A percentile compares a stretch with the other conserved stretches of the same genome.
Evolutionary conservation across 2,797 vertebrate genomes (phyloP).

Genomic region (Odontamblyopus rebecca): DNA sequence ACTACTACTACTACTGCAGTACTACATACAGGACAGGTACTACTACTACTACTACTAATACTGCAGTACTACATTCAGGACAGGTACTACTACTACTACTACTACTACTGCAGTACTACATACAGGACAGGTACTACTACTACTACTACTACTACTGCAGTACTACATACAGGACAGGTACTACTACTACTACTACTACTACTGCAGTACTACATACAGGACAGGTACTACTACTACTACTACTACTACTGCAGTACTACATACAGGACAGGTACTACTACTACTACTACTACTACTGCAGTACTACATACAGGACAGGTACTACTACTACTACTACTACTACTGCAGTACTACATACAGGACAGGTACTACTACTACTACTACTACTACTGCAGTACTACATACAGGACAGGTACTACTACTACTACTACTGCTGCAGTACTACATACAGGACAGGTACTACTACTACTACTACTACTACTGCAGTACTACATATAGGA

Average conservation of each 20-base stretch:
- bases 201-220: too few relatives aligned
- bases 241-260: conserved; percentile 80
- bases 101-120: conserved; percentile 94
- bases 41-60: conserved; percentile 45
- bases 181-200: conserved; percentile 74
- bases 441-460: too few relatives aligned
- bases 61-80: conserved; percentile 98
- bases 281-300: too few relatives aligned
- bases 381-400: too few relatives aligned
- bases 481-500: neutral
- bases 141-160: conserved; percentile 51
- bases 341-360: too few relatives aligned
- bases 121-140: conserved; percentile 87
- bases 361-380: too few relatives aligned
- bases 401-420: too few relatives aligned
- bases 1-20: too few relatives aligned
- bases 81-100: conserved; percentile 79
- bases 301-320: too few relatives aligned
- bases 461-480: neutral
- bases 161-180: neutral
- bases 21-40: too few relatives aligned
- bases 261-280: conserved; percentile 93
- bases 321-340: too few relatives aligned
- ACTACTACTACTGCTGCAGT: too few relatives aligned
- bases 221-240: conserved; percentile 74